Conservation (phyloP, 1,140 invertebrate genomes). For the Nautilus pompilius region DNA sequence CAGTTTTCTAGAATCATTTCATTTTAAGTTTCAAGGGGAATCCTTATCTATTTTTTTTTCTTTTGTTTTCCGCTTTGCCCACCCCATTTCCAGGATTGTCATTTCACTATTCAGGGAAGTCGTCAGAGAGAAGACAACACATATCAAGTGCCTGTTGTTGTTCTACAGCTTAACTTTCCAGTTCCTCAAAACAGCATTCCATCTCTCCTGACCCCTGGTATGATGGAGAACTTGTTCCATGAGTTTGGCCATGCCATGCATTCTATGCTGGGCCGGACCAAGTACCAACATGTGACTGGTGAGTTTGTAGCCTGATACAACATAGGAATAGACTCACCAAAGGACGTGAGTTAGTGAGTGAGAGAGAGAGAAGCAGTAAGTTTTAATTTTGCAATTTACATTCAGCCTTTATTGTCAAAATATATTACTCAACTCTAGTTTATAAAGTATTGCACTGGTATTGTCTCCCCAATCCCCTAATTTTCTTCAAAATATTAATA, state of each 20-base stretch:
- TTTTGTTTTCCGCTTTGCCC: too few species aligned
- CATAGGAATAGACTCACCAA: too few species aligned
- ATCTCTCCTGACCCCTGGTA: conserved; percentile 73
- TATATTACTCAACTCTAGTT: too few species aligned
- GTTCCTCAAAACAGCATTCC: conserved; percentile 63
- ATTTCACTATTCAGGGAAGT: conserved; percentile 96
- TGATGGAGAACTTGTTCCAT: conserved; percentile 95
- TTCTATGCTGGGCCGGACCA: conserved; percentile 89
- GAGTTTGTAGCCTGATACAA: too few species aligned
- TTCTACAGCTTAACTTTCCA: conserved; percentile 86
- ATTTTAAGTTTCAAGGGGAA: too few species aligned
- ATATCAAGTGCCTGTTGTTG: conserved; percentile 90
- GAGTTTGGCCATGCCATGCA: conserved; percentile 99
- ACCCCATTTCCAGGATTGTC: conserved; percentile 82
- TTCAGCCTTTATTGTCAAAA: too few species aligned
- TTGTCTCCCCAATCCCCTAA: too few species aligned
- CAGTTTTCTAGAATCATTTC: not conserved
- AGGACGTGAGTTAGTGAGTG: too few species aligned
- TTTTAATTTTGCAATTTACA: too few species aligned
- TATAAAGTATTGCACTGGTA: too few species aligned
- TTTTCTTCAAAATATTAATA: too few species aligned
- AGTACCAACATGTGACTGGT: conserved; percentile 96
- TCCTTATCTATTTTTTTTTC: not conserved
- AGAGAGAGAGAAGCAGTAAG: too few species aligned
- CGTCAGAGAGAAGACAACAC: conserved; percentile 73